These are phyloP conservation scores for Semnopithecus entellus DNA, from an alignment of 2,113 vertebrate species.

Conservation along the genomic window DNA sequence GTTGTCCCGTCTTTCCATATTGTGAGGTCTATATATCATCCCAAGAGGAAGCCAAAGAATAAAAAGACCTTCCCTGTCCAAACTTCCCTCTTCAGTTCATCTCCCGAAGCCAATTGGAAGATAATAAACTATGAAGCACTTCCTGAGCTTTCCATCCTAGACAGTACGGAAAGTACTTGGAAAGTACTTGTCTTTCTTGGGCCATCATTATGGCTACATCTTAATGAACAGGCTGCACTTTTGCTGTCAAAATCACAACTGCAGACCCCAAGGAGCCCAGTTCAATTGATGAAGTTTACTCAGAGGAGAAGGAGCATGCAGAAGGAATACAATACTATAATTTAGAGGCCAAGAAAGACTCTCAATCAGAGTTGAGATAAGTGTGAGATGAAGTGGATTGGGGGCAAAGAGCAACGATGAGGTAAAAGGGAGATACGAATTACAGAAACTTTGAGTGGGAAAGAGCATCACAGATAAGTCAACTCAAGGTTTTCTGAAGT, in stretches of 20 bases:
- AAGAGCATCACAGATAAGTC: background rate
- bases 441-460: background rate
- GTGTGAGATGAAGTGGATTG: background rate
- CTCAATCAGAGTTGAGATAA: background rate
- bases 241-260: background rate
- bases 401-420: background rate
- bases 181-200: background rate
- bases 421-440: background rate
- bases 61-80: background rate
- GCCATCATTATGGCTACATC: too few species aligned
- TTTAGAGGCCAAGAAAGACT: background rate
- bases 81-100: background rate
- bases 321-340: background rate
- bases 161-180: too few species aligned
- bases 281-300: background rate
- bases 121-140: background rate
- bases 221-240: background rate
- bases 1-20: conserved; percentile 5
- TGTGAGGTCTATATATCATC: background rate
- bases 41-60: conserved; percentile 29
- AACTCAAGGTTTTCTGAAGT: background rate
- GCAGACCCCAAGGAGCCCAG: background rate
- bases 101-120: background rate
- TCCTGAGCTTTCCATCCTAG: too few species aligned
- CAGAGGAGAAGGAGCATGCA: background rate